These are phyloP conservation scores for Holothuria glaberrima DNA, from an alignment of 35 echinoderm and acorn worm species.

Conservation along the genomic window DNA sequence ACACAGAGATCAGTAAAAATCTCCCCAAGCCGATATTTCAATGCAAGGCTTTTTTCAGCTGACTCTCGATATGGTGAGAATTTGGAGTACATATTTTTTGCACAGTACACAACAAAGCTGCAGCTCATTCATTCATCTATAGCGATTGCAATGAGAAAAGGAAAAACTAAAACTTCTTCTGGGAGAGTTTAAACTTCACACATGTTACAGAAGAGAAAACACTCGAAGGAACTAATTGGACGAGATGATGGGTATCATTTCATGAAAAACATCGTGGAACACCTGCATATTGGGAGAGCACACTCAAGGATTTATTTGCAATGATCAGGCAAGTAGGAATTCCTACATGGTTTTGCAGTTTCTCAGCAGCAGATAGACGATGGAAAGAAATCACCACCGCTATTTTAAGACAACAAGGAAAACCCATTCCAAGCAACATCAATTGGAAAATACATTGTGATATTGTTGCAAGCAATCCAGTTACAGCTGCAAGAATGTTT, in stretches of 20 bases:
- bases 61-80: conserved; percentile 47
- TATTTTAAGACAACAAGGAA: conserved; percentile 47
- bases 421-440: conserved; percentile 38
- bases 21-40: conserved; percentile 36
- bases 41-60: conserved; percentile 26
- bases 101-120: conserved; percentile 56
- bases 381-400: conserved; percentile 68
- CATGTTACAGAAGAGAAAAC: conserved; percentile 18
- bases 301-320: conserved; percentile 35
- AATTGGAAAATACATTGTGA: conserved; percentile 72
- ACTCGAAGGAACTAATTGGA: conserved; percentile 5
- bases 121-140: conserved; percentile 28
- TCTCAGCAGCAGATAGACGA: conserved; percentile 64
- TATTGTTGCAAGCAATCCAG: conserved; percentile 56
- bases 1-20: conserved; percentile 2
- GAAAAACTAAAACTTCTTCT: conserved; percentile 38
- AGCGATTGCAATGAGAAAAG: conserved; percentile 40
- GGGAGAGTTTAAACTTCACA: conserved; percentile 1
- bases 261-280: conserved; percentile 39
- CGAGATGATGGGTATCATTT: conserved; percentile 56
- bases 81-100: conserved; percentile 58
- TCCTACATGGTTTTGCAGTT: conserved; percentile 67
- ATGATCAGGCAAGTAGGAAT: conserved; percentile 66
- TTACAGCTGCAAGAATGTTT: conserved; percentile 84
- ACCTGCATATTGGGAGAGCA: conserved; percentile 66